Evolutionary conservation across 2,888 invertebrate species (phyloP), one percentile per base, ranked within the genome.

Genomic region (Rotaria sp.): DNA sequence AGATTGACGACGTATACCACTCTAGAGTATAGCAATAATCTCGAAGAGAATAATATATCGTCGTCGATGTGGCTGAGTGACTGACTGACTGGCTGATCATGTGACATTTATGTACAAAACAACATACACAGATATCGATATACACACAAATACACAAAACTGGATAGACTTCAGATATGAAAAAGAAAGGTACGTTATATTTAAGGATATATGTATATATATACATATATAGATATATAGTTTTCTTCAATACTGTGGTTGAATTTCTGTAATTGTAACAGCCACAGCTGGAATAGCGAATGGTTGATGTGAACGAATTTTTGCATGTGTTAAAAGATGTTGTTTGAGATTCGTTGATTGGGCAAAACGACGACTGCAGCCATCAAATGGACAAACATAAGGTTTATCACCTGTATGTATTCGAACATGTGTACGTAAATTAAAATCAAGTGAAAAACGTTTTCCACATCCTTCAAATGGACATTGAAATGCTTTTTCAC

Each of bases 381-480:
- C 96, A 92, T 97, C 97, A 92, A 97, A 97, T 2, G 97, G 97
- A 92, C 98, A 98, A 11, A 97, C 97, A 90, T 97, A 98, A 0
- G 97, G 97, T 86, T 97, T 93, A 91, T 98, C 97, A 26, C 97
- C 91, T 0, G 97, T 97, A 92, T 98, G 97, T 90, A 98, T 98
- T 88, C 97, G 93, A 1, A 98, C 97, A 91, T 98, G 97, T n/a
- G 97, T 98, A 91, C 97, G 94, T 89, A 97, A 93, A 92, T 97
- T 97, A 91, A 97, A 97, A 90, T 97, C 97, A 88, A 97, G 92
- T 85, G 97, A 97, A 92, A 97, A 97, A 89, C 97, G 93, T 91
- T 97, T 97, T 52, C 97, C 97, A 91, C 97, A 98, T 0, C 97
- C 97, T 90, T 97, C 96, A 90, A 97, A 97, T 2, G 96, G 96